A percentile compares a stretch with the other conserved stretches of the same genome.
These are phyloP conservation scores for Catostylus mosaicus DNA, from an alignment of 30 jellyfish, hydroid and myxozoan genomes.

Conservation along the genomic window DNA sequence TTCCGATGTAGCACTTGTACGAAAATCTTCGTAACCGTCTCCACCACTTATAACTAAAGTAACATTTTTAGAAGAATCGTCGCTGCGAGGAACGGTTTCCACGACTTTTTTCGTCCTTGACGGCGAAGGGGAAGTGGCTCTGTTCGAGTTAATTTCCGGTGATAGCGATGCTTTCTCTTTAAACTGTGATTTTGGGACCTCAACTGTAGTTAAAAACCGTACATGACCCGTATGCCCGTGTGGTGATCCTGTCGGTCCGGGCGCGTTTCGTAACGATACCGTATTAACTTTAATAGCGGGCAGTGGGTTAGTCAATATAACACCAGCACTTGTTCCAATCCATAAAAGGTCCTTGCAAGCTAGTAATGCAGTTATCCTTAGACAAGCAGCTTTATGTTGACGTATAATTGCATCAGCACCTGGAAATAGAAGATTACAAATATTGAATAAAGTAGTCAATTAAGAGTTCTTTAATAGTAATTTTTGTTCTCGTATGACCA, in stretches of 20 bases:
- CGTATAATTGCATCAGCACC: constrained; percentile 99
- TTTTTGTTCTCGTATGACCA: no score
- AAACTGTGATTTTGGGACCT: constrained; percentile 86
- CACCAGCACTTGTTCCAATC: constrained; percentile 99
- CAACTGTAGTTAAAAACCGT: constrained; percentile 97
- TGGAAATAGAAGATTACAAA: constrained; percentile 11
- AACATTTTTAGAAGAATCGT: constrained; percentile 63
- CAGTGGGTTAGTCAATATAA: constrained; percentile 89
- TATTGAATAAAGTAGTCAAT: no score
- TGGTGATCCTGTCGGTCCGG: constrained; percentile 99
- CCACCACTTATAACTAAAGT: constrained; percentile 98
- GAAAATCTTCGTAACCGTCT: constrained; percentile 98
- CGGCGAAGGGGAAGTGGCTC: constrained; percentile 41
- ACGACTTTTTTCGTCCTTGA: constrained; percentile 46
- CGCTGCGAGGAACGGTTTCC: constrained; percentile 47
- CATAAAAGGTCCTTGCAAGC: constrained; percentile 97
- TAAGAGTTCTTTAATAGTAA: no score
- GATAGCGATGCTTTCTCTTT: constrained; percentile 54
- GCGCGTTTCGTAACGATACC: constrained; percentile 78
- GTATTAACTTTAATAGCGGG: constrained; percentile 91
- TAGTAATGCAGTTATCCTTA: constrained; percentile 93
- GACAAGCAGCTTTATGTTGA: constrained; percentile 98
- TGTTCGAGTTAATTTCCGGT: constrained; percentile 48
- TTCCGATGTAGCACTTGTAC: constrained; percentile 91
- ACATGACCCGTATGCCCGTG: constrained; percentile 99